phyloP scores from a whole-genome alignment of 2,113 vertebrate species.

The Propithecus coquereli region DNA sequence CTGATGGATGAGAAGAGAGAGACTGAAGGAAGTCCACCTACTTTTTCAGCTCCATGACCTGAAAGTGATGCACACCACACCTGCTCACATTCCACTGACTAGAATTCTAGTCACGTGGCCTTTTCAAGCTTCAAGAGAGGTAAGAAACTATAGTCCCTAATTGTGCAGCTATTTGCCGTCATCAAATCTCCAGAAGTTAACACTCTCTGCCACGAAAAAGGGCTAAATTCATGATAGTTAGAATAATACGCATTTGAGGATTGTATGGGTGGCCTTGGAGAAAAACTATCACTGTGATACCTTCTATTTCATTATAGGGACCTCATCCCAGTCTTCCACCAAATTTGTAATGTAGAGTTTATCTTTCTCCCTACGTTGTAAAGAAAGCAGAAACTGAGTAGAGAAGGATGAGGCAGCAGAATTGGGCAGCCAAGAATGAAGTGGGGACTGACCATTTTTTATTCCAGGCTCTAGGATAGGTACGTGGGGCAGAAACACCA shows the following conservation, averaged over 20 bases:
- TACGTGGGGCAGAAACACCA: neutral
- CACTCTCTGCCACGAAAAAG: neutral
- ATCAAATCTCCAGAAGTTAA: neutral
- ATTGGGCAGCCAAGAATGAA: neutral
- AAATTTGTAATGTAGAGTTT: neutral
- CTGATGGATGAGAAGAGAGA: neutral
- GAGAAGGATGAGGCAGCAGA: neutral
- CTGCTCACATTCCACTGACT: neutral
- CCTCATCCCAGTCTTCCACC: neutral
- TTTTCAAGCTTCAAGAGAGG: neutral
- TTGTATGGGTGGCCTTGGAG: neutral
- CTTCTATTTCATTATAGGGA: neutral
- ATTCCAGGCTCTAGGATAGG: neutral
- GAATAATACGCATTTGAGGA: neutral
- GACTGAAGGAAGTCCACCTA: accelerated
- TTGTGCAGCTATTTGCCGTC: neutral
- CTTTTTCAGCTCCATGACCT: neutral
- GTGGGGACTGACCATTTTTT: neutral
- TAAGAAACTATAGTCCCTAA: neutral
- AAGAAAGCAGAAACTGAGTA: neutral
- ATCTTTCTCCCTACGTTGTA: neutral
- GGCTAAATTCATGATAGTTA: neutral
- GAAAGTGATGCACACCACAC: neutral
- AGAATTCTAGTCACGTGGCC: neutral
- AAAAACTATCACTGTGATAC: neutral